phyloP scores from a whole-genome alignment of 2,113 vertebrate genomes.

The Laticauda colubrina region DNA sequence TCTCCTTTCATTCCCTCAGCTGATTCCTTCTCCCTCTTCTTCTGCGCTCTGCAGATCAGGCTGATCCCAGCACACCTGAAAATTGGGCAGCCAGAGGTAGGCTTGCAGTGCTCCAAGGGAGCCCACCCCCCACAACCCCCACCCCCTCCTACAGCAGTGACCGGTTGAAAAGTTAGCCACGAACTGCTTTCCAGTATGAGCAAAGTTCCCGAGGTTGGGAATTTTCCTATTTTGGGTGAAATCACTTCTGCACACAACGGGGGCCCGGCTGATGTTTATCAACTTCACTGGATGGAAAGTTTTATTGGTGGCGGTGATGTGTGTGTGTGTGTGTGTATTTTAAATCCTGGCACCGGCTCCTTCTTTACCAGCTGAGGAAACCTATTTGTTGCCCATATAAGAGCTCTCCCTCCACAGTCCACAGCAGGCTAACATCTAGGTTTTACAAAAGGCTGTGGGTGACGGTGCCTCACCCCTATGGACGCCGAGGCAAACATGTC shows the following conservation, averaged over 20 bases:
- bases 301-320: background rate
- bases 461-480: background rate
- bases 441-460: background rate
- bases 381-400: background rate
- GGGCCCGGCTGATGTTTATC: background rate
- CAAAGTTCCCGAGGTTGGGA: background rate
- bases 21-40: background rate
- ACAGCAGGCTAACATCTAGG: background rate
- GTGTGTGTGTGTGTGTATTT: too few relatives aligned
- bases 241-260: background rate
- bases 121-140: background rate
- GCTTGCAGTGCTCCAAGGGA: background rate
- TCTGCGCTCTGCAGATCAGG: background rate
- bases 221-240: background rate
- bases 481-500: fast-evolving
- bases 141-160: background rate
- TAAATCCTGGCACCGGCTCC: background rate
- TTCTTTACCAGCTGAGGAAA: background rate
- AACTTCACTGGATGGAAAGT: background rate
- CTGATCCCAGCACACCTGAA: background rate
- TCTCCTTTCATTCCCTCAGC: background rate
- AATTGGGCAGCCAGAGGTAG: background rate
- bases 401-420: background rate
- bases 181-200: background rate
- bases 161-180: background rate